Conservation (phyloP, 2,888 invertebrate species). For the Andrena praecox region DNA sequence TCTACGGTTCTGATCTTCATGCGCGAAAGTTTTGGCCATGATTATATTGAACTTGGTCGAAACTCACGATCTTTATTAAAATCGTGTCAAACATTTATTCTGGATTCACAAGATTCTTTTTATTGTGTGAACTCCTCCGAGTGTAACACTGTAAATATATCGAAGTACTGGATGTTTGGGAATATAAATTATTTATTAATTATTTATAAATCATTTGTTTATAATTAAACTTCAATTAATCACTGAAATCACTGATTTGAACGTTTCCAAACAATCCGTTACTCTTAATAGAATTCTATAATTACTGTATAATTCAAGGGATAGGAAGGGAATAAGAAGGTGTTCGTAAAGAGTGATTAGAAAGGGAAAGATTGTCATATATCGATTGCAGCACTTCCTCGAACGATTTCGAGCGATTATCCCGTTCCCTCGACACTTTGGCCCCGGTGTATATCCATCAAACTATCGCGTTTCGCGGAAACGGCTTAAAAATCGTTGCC, state of each 20-base stretch:
- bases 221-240: too few relatives aligned
- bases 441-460: constrained; percentile 23
- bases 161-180: too few relatives aligned
- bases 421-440: constrained; percentile 2
- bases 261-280: too few relatives aligned
- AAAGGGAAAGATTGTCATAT: not conserved
- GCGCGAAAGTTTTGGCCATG: constrained; percentile 15
- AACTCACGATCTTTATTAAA: not conserved
- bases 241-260: too few relatives aligned
- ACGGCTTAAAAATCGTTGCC: constrained; percentile 23
- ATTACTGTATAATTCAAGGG: too few relatives aligned
- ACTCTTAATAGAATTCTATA: too few relatives aligned
- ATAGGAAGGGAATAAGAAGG: too few relatives aligned
- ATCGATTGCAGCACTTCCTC: not conserved
- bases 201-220: too few relatives aligned
- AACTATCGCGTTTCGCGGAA: constrained; percentile 47
- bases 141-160: too few relatives aligned
- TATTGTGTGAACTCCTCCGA: not conserved
- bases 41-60: constrained; percentile 2
- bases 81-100: not conserved
- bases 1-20: constrained; percentile 55
- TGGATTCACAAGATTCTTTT: not conserved
- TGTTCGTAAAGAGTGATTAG: too few relatives aligned
- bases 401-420: constrained; percentile 26
- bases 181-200: too few relatives aligned